These are phyloP conservation scores for Dicrurus megarhynchus DNA, from an alignment of 2,113 vertebrate genomes.

Conservation along the genomic window DNA sequence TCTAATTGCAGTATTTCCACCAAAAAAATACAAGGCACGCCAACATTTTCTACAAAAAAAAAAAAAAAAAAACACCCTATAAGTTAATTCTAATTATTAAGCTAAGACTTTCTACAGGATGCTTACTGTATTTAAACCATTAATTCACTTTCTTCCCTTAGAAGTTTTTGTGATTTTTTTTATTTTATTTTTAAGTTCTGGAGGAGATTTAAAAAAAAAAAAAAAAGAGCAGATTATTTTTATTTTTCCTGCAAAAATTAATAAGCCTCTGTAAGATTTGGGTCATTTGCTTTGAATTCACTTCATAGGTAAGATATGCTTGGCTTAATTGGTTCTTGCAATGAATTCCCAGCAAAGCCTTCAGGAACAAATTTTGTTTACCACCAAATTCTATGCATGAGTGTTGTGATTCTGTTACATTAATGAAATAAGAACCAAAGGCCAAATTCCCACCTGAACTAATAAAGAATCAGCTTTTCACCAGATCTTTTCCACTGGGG, in stretches of 20 bases:
- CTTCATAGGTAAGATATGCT: background rate
- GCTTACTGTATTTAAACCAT: background rate
- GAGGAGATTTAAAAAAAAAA: background rate
- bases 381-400: background rate
- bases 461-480: constrained; percentile 3
- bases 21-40: background rate
- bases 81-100: background rate
- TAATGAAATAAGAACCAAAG: constrained; percentile 15
- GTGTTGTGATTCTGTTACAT: background rate
- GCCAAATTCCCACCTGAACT: constrained; percentile 15
- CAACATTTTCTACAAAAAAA: background rate
- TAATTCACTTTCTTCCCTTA: background rate
- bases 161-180: background rate
- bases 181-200: background rate
- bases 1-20: background rate
- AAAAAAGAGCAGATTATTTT: background rate
- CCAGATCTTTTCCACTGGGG: background rate
- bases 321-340: background rate
- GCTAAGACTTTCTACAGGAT: background rate
- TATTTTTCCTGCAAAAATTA: background rate
- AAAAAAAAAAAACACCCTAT: background rate
- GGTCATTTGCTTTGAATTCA: background rate
- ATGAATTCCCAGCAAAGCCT: background rate
- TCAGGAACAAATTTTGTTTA: background rate
- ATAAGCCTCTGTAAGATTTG: background rate